Percentiles rank a stretch among this genome's conserved stretches.
These are phyloP conservation scores for Drosophila micromelanica DNA, from an alignment of 1,140 invertebrate genomes.

Conservation along the genomic window DNA sequence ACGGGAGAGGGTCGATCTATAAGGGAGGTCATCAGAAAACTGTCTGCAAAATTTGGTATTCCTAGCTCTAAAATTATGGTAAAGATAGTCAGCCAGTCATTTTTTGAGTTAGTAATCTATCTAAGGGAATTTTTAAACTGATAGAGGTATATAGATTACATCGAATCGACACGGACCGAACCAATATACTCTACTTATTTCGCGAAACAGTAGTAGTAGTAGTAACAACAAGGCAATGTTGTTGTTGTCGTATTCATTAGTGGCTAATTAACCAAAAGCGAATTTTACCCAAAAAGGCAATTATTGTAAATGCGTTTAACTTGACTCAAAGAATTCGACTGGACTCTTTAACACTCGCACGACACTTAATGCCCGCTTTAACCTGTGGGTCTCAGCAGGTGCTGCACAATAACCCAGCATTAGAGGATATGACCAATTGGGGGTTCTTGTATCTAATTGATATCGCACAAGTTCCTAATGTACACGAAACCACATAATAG, in stretches of 20 bases:
- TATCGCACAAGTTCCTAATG: slow-evolving; percentile 7
- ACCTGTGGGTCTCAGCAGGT: slow-evolving; percentile 12
- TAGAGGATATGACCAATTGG: not conserved
- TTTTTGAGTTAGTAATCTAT: too few relatives aligned
- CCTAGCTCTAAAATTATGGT: too few relatives aligned
- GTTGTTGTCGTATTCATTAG: slow-evolving; percentile 63
- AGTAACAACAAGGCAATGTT: slow-evolving; percentile 34
- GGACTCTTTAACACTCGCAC: slow-evolving; percentile 5
- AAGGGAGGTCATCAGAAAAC: too few relatives aligned
- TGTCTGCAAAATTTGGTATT: too few relatives aligned
- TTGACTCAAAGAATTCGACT: slow-evolving; percentile 33
- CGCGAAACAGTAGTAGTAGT: not conserved
- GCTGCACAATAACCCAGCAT: slow-evolving; percentile 5
- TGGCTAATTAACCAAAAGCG: slow-evolving; percentile 76
- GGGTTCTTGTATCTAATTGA: slow-evolving; percentile 22
- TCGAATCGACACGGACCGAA: too few relatives aligned
- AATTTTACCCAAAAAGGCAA: slow-evolving; percentile 71
- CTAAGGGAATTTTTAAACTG: too few relatives aligned
- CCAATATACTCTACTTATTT: too few relatives aligned
- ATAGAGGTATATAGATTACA: too few relatives aligned
- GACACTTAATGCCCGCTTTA: slow-evolving; percentile 36
- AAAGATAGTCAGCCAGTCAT: too few relatives aligned
- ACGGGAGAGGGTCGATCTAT: too few relatives aligned
- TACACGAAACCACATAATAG: not conserved
- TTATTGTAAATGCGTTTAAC: slow-evolving; percentile 72